Evolutionary conservation across 2,888 invertebrate genomes (phyloP), one percentile per base, ranked within the genome.

Genomic region (Unio pictorum): DNA sequence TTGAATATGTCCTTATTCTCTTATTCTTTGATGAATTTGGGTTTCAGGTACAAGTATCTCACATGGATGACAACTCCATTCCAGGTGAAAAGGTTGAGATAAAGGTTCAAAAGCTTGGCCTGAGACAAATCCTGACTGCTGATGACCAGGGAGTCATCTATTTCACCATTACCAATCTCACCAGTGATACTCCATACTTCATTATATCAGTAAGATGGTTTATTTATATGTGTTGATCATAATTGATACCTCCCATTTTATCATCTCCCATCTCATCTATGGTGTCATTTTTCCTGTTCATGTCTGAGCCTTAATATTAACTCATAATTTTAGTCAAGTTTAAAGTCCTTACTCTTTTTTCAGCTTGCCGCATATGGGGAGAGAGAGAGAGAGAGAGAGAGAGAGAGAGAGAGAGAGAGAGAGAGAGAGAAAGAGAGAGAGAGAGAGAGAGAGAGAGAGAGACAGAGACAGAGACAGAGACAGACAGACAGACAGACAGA

Each of bases 11-110:
- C 30, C 30, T 61, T n/a, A 28, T 7, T 20, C 23, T 26, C 30
- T 61, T n/a, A 28, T 7, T 20, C 23, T 26, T 61, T 23, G 30
- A 28, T 26, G 18, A 61, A 28, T 4, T 23, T 28, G 11, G 23
- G 67, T 71, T 68, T 4, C 68, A 88, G 88, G 71, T 84, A 17
- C 74, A 73, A 58, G 84, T 85, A 15, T 72, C 69, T 4, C 80
- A 81, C n/a, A 86, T 85, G 7, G 87, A 87, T 72, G 84, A 84
- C 8, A 74, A 68, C 0, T 84, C 86, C 20, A 86, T 87, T 4
- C 74, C 68, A 6, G 75, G 77, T 28, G 86, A 77, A 56, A 26
- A 62, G 34, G 28, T 77, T 1, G 55, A 54, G 17, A 8, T 77
- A 17, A 65, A 60, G 5, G 70, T 75, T 55, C 67, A 45, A 3